phyloP scores from a whole-genome alignment of 2,113 vertebrate genomes.

The Tachysurus fulvidraco region DNA sequence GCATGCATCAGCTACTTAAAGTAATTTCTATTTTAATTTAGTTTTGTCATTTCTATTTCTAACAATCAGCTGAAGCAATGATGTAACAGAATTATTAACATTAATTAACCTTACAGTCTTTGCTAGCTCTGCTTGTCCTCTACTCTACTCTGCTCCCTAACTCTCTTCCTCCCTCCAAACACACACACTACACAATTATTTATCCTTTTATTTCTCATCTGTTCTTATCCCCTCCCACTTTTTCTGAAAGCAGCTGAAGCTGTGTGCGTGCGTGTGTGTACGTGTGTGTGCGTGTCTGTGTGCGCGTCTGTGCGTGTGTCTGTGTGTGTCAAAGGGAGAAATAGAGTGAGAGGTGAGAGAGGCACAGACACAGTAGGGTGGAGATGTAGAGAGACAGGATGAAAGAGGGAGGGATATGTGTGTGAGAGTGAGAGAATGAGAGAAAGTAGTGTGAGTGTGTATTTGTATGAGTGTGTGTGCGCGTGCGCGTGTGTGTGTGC shows the following conservation, averaged over 20 bases:
- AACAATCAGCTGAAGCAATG: slow-evolving; percentile 32
- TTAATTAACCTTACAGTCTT: slow-evolving; percentile 50
- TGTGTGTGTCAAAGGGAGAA: slow-evolving; percentile 31
- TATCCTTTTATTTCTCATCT: slow-evolving; percentile 42
- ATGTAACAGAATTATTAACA: slow-evolving; percentile 38
- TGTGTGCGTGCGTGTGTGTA: slow-evolving; percentile 42
- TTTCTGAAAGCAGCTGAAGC: slow-evolving; percentile 43
- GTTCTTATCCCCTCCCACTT: slow-evolving; percentile 2
- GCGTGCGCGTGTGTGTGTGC: neutral
- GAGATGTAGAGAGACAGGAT: slow-evolving; percentile 44
- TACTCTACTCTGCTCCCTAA: slow-evolving; percentile 26
- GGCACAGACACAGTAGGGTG: slow-evolving; percentile 41
- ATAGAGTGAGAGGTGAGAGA: slow-evolving; percentile 48
- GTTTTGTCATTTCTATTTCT: neutral
- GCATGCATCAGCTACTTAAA: neutral
- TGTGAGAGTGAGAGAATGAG: slow-evolving; percentile 14
- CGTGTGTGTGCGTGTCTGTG: slow-evolving; percentile 31
- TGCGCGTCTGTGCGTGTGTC: slow-evolving; percentile 26
- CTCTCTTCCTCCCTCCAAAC: neutral
- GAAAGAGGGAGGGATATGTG: slow-evolving; percentile 14
- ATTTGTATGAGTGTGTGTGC: neutral
- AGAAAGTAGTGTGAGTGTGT: neutral
- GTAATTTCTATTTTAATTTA: neutral
- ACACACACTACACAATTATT: slow-evolving; percentile 34
- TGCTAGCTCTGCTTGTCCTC: slow-evolving; percentile 33